Conservation (phyloP, 2,797 vertebrate genomes). For the Silurus lanzhouensis region DNA sequence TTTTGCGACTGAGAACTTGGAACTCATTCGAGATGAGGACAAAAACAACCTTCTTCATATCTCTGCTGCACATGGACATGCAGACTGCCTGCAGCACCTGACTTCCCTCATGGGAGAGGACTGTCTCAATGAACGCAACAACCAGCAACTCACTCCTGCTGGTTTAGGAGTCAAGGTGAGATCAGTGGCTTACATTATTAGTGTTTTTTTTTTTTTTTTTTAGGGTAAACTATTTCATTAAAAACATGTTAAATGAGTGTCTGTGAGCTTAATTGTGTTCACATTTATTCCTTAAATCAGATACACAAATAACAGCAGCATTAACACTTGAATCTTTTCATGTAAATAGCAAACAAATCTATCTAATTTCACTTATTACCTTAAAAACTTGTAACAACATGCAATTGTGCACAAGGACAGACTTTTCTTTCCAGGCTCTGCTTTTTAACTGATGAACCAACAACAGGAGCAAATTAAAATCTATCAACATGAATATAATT, state of each 20-base stretch:
- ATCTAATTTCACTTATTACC: no score
- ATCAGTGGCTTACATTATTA: not conserved
- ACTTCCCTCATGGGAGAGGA: slow-evolving; percentile 98
- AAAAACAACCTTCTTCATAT: slow-evolving; percentile 93
- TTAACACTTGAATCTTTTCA: no score
- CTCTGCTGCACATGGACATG: slow-evolving; percentile 87
- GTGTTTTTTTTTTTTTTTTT: not conserved
- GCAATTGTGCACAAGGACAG: no score
- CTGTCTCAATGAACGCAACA: slow-evolving; percentile 89
- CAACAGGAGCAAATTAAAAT: no score
- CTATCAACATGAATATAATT: no score
- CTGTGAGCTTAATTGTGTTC: not conserved
- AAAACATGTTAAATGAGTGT: not conserved
- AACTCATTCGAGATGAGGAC: slow-evolving; percentile 88
- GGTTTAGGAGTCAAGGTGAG: slow-evolving; percentile 93
- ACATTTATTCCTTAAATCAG: no score
- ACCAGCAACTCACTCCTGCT: slow-evolving; percentile 88
- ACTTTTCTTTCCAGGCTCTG: no score
- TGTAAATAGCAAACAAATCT: no score
- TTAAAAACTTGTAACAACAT: no score
- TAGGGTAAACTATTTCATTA: not conserved
- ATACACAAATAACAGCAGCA: no score
- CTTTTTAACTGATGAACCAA: no score
- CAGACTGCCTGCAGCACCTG: slow-evolving; percentile 95
- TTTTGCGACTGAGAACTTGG: slow-evolving; percentile 93